phyloP scores from a whole-genome alignment of 2,797 vertebrate species.

The Rousettus madagascariensis region DNA sequence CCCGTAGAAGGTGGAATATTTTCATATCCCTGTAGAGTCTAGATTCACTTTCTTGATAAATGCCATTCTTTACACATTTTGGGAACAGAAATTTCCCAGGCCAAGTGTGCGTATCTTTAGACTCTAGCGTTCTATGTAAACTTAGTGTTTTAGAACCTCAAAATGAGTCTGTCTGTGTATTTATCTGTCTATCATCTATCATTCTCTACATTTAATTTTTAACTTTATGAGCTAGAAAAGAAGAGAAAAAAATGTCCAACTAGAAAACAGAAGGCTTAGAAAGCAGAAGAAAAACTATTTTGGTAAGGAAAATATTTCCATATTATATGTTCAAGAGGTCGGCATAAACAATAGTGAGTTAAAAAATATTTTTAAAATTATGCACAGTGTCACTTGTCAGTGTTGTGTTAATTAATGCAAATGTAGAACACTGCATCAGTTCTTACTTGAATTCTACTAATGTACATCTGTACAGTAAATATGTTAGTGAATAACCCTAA shows the following conservation, averaged over 20 bases:
- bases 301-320: slow-evolving; percentile 69
- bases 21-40: background rate
- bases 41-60: background rate
- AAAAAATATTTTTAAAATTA: slow-evolving; percentile 70
- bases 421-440: slow-evolving; percentile 58
- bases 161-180: slow-evolving; percentile 2
- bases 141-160: slow-evolving; percentile 27
- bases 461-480: slow-evolving; percentile 71
- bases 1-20: background rate
- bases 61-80: background rate
- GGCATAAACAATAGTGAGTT: slow-evolving; percentile 69
- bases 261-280: slow-evolving; percentile 55
- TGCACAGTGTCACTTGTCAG: slow-evolving; percentile 64
- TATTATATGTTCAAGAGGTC: slow-evolving; percentile 68
- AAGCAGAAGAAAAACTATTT: slow-evolving; percentile 55
- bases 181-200: background rate
- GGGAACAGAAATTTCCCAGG: background rate
- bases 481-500: slow-evolving; percentile 63
- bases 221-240: slow-evolving; percentile 23
- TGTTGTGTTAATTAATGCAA: slow-evolving; percentile 76
- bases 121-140: background rate
- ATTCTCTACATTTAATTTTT: slow-evolving; percentile 14
- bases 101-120: background rate
- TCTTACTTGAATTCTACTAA: slow-evolving; percentile 54
- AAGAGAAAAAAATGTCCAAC: background rate